Conservation (phyloP, 2,888 invertebrate genomes). For the Eupithecia subfuscata region DNA sequence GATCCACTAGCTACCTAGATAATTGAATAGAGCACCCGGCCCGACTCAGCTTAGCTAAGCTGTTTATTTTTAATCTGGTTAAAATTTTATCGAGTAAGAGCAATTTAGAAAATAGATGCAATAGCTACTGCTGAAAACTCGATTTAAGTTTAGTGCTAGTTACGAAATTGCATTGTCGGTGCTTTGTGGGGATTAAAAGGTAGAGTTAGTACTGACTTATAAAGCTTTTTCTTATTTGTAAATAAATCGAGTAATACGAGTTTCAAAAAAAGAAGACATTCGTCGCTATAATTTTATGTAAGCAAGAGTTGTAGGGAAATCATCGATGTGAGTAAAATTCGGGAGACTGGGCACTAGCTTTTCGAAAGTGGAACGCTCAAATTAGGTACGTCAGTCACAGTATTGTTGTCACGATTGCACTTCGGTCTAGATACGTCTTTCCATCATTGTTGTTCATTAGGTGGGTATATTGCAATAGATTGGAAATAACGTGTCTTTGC, state of each 20-base stretch:
- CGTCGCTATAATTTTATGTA: background rate
- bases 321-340: no score
- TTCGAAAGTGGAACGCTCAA: no score
- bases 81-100: constrained; percentile 31
- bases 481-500: no score
- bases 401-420: no score
- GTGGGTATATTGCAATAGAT: no score
- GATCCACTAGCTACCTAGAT: constrained; percentile 18
- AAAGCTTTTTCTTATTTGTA: background rate
- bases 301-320: background rate
- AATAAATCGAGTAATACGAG: no score
- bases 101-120: constrained; percentile 33
- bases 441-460: no score
- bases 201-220: background rate
- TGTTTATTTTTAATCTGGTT: constrained; percentile 33
- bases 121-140: constrained; percentile 22
- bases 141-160: constrained; percentile 21
- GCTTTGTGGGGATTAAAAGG: constrained; percentile 24
- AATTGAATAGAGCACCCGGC: constrained; percentile 25
- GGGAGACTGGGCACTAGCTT: no score
- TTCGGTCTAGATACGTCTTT: no score
- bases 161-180: constrained; percentile 19
- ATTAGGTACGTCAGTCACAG: no score
- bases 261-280: no score
- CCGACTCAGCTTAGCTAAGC: constrained; percentile 15